Conservation (phyloP, 2,797 vertebrate species). For the Eulemur rubriventer region DNA sequence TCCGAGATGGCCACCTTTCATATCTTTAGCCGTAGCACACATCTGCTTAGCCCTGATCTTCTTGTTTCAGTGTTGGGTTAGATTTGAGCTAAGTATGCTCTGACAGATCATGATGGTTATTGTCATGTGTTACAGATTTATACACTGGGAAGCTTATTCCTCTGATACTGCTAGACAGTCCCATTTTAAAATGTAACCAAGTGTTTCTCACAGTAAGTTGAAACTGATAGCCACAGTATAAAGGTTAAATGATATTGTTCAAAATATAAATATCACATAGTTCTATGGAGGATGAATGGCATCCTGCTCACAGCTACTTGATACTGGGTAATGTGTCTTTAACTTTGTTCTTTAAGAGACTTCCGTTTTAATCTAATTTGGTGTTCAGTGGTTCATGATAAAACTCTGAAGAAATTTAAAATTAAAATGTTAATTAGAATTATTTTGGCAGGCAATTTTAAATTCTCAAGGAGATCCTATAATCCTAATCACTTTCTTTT, state of each 20-base stretch:
- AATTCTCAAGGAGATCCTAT: neutral
- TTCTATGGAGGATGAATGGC: neutral
- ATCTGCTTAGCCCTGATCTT: neutral
- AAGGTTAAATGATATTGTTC: constrained; percentile 39
- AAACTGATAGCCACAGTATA: neutral
- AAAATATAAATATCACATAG: constrained; percentile 6
- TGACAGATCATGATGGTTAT: neutral
- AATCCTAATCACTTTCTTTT: constrained; percentile 12
- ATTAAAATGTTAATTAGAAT: constrained; percentile 12
- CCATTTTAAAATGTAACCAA: constrained; percentile 34
- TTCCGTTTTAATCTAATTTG: constrained; percentile 9
- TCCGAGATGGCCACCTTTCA: neutral
- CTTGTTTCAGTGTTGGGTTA: neutral
- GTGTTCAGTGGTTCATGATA: neutral
- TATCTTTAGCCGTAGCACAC: neutral
- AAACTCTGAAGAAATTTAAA: constrained; percentile 1
- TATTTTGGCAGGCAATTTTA: constrained; percentile 9
- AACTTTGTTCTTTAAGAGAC: neutral
- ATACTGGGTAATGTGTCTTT: neutral
- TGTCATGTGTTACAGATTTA: constrained; percentile 4
- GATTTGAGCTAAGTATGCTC: neutral
- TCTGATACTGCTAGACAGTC: constrained; percentile 28
- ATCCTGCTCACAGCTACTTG: neutral
- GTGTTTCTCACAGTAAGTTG: neutral
- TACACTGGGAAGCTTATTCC: neutral